Evolutionary conservation across 1,140 invertebrate species (phyloP).

Genomic region (Eurosta solidaginis): DNA sequence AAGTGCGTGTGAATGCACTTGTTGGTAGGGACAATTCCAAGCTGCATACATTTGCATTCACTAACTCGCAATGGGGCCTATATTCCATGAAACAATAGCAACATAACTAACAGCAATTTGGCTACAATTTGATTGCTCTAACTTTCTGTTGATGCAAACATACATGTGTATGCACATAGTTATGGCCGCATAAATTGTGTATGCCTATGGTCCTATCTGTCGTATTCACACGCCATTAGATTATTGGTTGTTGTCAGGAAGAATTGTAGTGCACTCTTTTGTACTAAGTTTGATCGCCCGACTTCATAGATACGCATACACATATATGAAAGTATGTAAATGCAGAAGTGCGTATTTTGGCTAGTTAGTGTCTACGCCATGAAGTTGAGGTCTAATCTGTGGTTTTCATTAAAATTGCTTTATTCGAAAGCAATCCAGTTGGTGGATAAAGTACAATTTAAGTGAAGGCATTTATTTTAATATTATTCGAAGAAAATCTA

Average conservation of each 20-base stretch:
- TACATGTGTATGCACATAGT: not conserved
- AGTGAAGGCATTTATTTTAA: no score
- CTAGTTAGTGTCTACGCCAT: not conserved
- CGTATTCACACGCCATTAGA: not conserved
- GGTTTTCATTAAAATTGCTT: not conserved
- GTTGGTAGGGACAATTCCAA: not conserved
- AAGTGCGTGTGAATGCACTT: conserved; percentile 7
- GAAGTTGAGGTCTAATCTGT: not conserved
- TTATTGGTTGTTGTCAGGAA: not conserved
- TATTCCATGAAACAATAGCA: not conserved
- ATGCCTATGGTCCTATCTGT: not conserved
- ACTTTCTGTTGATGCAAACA: not conserved
- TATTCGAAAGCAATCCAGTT: not conserved
- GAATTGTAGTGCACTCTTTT: not conserved
- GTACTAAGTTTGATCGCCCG: not conserved
- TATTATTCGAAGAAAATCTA: no score
- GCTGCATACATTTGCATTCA: not conserved
- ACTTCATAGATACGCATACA: no score
- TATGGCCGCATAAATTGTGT: no score
- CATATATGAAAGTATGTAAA: not conserved
- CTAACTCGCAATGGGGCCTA: not conserved
- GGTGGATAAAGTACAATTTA: no score
- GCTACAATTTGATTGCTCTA: not conserved
- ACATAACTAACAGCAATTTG: conserved; percentile 10
- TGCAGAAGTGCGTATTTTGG: not conserved